phyloP scores from a whole-genome alignment of 2,888 invertebrate species.

The Onthophagus sagittarius region DNA sequence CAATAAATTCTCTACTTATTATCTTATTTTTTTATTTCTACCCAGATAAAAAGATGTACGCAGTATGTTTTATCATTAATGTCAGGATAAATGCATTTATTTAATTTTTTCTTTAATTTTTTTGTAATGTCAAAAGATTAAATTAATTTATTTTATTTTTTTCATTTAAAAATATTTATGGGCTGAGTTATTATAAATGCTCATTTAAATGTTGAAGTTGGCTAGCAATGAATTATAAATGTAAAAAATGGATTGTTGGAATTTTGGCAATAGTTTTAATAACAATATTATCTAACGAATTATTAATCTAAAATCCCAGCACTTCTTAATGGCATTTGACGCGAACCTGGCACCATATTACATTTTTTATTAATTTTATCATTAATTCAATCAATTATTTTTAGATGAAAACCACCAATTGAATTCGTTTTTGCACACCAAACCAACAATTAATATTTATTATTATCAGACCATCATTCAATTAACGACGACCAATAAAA shows the following conservation, averaged over 20 bases:
- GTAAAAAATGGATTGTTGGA: background rate
- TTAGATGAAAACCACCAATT: background rate
- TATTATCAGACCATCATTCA: too few relatives aligned
- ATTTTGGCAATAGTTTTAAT: background rate
- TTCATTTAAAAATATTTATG: too few relatives aligned
- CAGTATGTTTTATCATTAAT: too few relatives aligned
- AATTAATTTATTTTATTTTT: too few relatives aligned
- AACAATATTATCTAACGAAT: background rate
- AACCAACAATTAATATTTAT: background rate
- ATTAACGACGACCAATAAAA: background rate
- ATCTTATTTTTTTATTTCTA: too few relatives aligned
- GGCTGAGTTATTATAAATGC: too few relatives aligned
- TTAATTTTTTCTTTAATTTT: too few relatives aligned
- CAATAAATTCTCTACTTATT: too few relatives aligned
- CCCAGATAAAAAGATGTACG: too few relatives aligned
- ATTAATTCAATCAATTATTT: background rate
- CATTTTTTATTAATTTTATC: background rate
- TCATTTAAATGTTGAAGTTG: background rate
- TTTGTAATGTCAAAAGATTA: too few relatives aligned
- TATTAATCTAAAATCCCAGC: background rate
- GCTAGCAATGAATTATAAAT: background rate
- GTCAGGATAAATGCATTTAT: too few relatives aligned
- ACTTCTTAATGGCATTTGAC: background rate
- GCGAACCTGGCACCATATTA: background rate
- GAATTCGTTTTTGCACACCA: background rate